Evolutionary conservation across 92 coral and sea anemone species (phyloP).

Genomic region (Umimayanthus chanpuru): DNA sequence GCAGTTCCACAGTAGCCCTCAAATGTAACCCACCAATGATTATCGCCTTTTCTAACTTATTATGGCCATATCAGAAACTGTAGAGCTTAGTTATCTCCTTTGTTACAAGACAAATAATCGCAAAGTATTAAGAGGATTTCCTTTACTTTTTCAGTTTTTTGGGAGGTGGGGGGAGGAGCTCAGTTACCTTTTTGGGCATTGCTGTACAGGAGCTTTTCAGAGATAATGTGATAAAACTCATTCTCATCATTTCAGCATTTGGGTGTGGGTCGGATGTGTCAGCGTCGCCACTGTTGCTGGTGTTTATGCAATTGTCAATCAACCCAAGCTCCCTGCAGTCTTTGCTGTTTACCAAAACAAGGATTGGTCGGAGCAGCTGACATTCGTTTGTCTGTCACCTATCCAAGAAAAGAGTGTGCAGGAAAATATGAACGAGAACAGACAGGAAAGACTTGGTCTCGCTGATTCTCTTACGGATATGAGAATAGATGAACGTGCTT

Average conservation of each 20-base stretch:
- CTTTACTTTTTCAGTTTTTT: too few relatives aligned
- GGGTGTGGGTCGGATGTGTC: slow-evolving; percentile 10
- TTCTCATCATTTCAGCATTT: background rate
- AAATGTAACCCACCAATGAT: too few relatives aligned
- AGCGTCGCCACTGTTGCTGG: background rate
- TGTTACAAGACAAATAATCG: too few relatives aligned
- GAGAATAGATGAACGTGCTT: background rate
- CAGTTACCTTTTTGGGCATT: too few relatives aligned
- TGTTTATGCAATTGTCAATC: slow-evolving; percentile 7
- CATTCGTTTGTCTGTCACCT: slow-evolving; percentile 14
- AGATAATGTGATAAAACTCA: too few relatives aligned
- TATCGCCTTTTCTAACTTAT: too few relatives aligned
- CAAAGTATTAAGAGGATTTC: too few relatives aligned
- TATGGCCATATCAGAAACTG: too few relatives aligned
- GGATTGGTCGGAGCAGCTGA: background rate
- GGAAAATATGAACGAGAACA: background rate
- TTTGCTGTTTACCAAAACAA: background rate
- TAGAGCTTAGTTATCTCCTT: too few relatives aligned
- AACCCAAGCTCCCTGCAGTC: background rate
- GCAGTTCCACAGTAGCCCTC: too few relatives aligned
- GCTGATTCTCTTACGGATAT: background rate
- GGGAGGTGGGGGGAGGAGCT: too few relatives aligned
- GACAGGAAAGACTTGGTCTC: background rate
- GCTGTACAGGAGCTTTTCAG: too few relatives aligned
- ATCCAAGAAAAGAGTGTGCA: background rate